A percentile compares a stretch with the other conserved stretches of the same genome.
Evolutionary conservation across 2,888 invertebrate species (phyloP).

Genomic region (Coelogynopora nodosa): DNA sequence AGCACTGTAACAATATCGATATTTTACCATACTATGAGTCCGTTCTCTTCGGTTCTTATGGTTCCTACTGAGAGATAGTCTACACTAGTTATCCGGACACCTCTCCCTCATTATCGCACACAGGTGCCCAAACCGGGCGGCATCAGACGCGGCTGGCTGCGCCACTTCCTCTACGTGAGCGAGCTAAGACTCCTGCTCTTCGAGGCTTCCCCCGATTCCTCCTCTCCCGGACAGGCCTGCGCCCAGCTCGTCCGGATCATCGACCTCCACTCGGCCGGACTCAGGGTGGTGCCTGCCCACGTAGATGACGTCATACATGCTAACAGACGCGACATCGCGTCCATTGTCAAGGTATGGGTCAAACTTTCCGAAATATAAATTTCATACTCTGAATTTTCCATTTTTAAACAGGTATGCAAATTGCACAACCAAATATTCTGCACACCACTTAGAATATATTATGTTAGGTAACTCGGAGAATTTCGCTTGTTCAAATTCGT

Average conservation of each 20-base stretch:
- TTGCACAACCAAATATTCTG: no score
- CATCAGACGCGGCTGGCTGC: conserved; percentile 94
- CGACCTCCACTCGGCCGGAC: conserved; percentile 33
- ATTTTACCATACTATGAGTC: no score
- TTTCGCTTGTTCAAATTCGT: no score
- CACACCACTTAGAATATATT: no score
- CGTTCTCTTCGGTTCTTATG: no score
- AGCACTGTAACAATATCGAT: no score
- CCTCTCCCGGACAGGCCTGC: conserved; percentile 48
- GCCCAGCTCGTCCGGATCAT: conserved; percentile 41
- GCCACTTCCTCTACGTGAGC: conserved; percentile 96
- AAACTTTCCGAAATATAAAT: not conserved
- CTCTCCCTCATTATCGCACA: not conserved
- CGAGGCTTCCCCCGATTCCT: conserved; percentile 65
- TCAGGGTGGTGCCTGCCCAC: not conserved
- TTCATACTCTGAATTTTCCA: no score
- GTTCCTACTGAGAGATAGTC: no score
- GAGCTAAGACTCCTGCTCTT: conserved; percentile 97
- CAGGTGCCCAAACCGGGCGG: conserved; percentile 84
- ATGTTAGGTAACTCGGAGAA: no score
- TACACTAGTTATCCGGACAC: no score
- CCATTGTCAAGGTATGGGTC: conserved; percentile 15
- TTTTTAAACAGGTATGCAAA: no score
- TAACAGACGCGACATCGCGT: conserved; percentile 49
- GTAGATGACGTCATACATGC: conserved; percentile 39